Evolutionary conservation across 2,888 invertebrate genomes (phyloP).

Genomic region (Leucozona laternaria): DNA sequence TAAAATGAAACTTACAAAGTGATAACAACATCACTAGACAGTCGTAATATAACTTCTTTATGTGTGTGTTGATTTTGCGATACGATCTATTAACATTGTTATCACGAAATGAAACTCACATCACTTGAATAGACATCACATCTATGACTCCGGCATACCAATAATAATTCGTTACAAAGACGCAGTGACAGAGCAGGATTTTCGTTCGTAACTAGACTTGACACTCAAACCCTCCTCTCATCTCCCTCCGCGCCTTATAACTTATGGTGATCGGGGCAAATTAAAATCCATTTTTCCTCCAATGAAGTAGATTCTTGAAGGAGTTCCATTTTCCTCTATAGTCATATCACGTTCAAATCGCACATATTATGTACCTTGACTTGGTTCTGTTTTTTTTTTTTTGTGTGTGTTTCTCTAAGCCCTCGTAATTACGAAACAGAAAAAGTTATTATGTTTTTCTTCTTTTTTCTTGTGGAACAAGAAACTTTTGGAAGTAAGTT

Average conservation of each 20-base stretch:
- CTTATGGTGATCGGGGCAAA: constrained; percentile 12
- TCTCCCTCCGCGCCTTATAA: background rate
- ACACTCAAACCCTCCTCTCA: too few species aligned
- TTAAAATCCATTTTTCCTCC: constrained; percentile 63
- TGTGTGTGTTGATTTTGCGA: background rate
- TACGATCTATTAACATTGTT: constrained; percentile 45
- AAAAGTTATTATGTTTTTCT: background rate
- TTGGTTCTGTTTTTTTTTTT: background rate
- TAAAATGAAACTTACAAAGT: constrained; percentile 60
- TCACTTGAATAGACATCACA: constrained; percentile 31
- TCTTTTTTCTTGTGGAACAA: background rate
- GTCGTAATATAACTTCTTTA: constrained; percentile 32
- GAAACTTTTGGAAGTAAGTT: background rate
- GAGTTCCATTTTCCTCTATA: background rate
- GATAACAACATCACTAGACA: constrained; percentile 58
- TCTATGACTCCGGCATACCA: background rate
- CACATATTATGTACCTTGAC: constrained; percentile 41
- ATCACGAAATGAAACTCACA: constrained; percentile 57
- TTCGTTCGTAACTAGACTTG: background rate
- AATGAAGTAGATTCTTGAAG: constrained; percentile 51
- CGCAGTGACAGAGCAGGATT: constrained; percentile 18
- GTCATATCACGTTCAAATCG: constrained; percentile 56
- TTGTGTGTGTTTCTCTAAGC: too few species aligned
- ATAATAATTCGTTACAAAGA: constrained; percentile 8
- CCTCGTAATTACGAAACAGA: constrained; percentile 17